Conservation (phyloP, 1,140 invertebrate genomes). For the Plodia interpunctella region DNA sequence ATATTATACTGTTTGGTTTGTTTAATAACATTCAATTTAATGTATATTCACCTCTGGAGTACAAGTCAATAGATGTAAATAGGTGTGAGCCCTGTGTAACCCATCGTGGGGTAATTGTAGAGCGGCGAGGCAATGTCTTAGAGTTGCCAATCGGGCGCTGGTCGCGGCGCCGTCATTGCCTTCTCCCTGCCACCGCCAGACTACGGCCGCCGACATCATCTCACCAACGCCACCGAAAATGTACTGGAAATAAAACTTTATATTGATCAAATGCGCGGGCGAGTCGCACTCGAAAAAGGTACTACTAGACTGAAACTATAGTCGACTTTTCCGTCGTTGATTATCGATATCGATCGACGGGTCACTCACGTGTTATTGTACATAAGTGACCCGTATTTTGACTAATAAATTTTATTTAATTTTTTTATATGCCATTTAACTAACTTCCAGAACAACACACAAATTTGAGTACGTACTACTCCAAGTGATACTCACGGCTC, state of each 20-base stretch:
- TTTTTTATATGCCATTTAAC: too few relatives aligned
- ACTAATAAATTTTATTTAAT: too few relatives aligned
- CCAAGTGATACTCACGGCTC: slow-evolving; percentile 79
- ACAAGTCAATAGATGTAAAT: slow-evolving; percentile 92
- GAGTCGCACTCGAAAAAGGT: too few relatives aligned
- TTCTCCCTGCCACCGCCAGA: slow-evolving; percentile 78
- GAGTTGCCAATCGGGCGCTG: slow-evolving; percentile 59
- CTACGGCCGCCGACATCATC: slow-evolving; percentile 72
- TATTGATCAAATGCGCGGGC: too few relatives aligned
- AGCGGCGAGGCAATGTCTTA: slow-evolving; percentile 66
- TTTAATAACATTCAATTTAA: background rate
- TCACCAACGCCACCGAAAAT: slow-evolving; percentile 93
- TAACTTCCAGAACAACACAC: too few relatives aligned
- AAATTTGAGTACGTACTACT: too few relatives aligned
- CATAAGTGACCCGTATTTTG: too few relatives aligned
- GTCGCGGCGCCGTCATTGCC: slow-evolving; percentile 88
- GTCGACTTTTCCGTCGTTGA: too few relatives aligned
- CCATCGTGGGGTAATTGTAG: slow-evolving; percentile 58
- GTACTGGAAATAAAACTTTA: slow-evolving; percentile 85
- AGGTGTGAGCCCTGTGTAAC: slow-evolving; percentile 85
- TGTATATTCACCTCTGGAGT: slow-evolving; percentile 85
- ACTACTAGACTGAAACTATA: too few relatives aligned
- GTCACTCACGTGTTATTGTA: too few relatives aligned
- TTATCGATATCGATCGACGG: too few relatives aligned
- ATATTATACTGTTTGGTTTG: too few relatives aligned